Evolutionary conservation across 2,113 vertebrate species (phyloP).

Genomic region (Hypocryptadius cinnamomeus): DNA sequence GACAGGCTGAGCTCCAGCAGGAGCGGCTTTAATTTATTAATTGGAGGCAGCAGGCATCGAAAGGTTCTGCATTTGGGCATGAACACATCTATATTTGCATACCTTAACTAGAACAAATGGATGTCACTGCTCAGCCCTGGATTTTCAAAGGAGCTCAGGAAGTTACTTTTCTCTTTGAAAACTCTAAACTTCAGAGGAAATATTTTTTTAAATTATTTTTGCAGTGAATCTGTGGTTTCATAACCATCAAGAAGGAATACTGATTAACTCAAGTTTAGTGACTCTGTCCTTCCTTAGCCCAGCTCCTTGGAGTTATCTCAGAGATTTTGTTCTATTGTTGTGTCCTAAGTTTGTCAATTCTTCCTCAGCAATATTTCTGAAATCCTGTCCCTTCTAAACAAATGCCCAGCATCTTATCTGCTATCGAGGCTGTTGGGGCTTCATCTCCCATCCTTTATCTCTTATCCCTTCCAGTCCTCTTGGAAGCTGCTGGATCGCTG

Average conservation of each 20-base stretch:
- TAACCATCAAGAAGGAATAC: not conserved
- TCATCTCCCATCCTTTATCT: constrained; percentile 8
- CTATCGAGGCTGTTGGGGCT: not conserved
- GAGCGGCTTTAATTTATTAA: not conserved
- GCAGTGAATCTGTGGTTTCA: not conserved
- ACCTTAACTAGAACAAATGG: constrained; percentile 5
- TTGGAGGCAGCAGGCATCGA: not conserved
- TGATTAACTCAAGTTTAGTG: not conserved
- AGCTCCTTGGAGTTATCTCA: not conserved
- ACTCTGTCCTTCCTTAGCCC: not conserved
- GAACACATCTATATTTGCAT: not conserved
- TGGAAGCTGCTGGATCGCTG: not conserved
- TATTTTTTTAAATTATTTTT: not conserved
- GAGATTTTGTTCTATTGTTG: not conserved
- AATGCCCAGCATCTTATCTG: not conserved
- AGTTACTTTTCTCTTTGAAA: constrained; percentile 1
- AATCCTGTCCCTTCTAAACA: not conserved
- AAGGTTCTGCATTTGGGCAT: not conserved
- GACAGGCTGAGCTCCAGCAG: not conserved
- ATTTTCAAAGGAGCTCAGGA: not conserved
- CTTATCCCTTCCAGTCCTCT: not conserved
- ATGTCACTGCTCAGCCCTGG: not conserved
- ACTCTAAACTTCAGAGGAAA: not conserved
- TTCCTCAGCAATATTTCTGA: not conserved
- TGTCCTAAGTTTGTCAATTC: not conserved